Percentiles rank a stretch among this genome's conserved stretches.
phyloP scores from a whole-genome alignment of 2,797 vertebrate species.

The Cuniculus paca region DNA sequence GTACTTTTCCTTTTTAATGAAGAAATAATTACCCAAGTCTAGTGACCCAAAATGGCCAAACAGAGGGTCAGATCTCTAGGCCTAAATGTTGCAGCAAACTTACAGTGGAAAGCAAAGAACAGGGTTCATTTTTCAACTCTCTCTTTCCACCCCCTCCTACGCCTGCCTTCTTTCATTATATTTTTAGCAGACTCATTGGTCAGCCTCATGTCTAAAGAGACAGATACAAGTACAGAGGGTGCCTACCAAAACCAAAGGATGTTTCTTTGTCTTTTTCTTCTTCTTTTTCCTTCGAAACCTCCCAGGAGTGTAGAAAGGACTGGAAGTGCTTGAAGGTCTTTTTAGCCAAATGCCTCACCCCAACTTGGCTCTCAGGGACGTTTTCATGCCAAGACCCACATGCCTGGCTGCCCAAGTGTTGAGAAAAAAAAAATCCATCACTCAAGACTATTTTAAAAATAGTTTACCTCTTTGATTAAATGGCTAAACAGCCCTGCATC shows the following conservation, averaged over 20 bases:
- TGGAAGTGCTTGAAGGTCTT: constrained; percentile 39
- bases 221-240: constrained; percentile 12
- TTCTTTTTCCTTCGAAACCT: constrained; percentile 32
- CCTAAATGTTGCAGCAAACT: background rate
- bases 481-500: constrained; percentile 33
- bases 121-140: background rate
- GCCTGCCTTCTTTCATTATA: constrained; percentile 15
- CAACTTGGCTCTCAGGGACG: background rate
- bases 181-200: constrained; percentile 65
- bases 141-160: accelerated
- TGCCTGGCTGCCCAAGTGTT: constrained; percentile 47
- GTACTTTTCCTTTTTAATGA: constrained; percentile 33
- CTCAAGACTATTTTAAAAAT: constrained; percentile 62
- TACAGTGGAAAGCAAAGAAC: background rate
- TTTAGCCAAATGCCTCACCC: background rate
- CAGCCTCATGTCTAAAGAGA: background rate
- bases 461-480: constrained; percentile 67
- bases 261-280: background rate
- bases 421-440: background rate
- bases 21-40: constrained; percentile 24
- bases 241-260: constrained; percentile 27
- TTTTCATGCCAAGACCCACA: constrained; percentile 58
- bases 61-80: background rate
- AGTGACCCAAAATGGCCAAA: background rate
- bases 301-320: constrained; percentile 48